Percentiles rank a stretch among this genome's conserved stretches.
phyloP scores from a whole-genome alignment of 2,888 invertebrate genomes.

The Gortyna flavago region DNA sequence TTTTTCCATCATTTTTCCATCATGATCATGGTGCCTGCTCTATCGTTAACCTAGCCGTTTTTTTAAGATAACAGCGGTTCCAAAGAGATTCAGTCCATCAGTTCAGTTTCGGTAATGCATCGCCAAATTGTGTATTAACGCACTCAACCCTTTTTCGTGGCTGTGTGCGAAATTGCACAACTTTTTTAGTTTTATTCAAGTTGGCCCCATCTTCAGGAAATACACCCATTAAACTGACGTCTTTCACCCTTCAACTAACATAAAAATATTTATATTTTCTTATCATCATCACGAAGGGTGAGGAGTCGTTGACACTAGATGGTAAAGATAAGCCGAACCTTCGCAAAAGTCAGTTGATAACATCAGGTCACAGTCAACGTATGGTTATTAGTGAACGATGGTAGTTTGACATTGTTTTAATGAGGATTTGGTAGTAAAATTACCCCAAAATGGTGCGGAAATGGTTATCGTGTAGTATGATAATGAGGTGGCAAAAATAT shows the following conservation, averaged over 20 bases:
- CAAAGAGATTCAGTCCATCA: background rate
- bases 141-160: background rate
- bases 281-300: conserved; percentile 19
- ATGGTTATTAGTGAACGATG: conserved; percentile 31
- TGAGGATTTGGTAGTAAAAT: conserved; percentile 24
- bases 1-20: no score
- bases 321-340: conserved; percentile 34
- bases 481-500: conserved; percentile 5
- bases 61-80: background rate
- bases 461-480: background rate
- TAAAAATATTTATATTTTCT: conserved; percentile 17
- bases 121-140: background rate
- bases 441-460: conserved; percentile 16
- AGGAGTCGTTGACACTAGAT: conserved; percentile 42
- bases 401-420: conserved; percentile 48
- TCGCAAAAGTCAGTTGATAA: conserved; percentile 42
- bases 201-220: background rate
- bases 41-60: background rate
- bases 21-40: no score
- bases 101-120: background rate
- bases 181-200: background rate
- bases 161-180: background rate
- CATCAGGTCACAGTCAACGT: conserved; percentile 42
- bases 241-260: background rate
- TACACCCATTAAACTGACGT: background rate